These are phyloP conservation scores for Coregonus clupeaformis DNA, from an alignment of 2,113 vertebrate genomes.

Conservation along the genomic window DNA sequence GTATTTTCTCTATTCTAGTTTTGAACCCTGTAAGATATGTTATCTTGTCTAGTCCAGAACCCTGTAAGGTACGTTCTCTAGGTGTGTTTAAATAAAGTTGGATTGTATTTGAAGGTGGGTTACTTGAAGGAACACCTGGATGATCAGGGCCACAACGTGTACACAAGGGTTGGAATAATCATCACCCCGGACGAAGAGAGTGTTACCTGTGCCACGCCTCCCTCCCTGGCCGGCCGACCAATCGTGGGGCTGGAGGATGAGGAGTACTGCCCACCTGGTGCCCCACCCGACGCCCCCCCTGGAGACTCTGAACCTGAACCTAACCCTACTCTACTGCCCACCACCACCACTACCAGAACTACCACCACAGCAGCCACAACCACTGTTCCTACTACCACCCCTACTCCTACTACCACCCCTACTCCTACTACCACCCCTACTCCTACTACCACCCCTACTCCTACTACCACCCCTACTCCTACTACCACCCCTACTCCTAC, in stretches of 20 bases:
- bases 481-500: not conserved
- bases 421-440: not conserved
- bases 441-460: not conserved
- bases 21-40: too few relatives aligned
- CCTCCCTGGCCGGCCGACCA: not conserved
- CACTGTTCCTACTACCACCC: not conserved
- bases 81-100: too few relatives aligned
- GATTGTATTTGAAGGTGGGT: not conserved
- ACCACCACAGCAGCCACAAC: not conserved
- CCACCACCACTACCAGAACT: not conserved
- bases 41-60: too few relatives aligned
- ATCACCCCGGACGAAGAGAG: not conserved
- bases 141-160: not conserved
- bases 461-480: too few relatives aligned
- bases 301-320: not conserved
- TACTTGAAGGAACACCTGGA: not conserved
- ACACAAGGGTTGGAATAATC: not conserved
- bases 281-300: not conserved
- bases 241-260: not conserved
- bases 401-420: not conserved
- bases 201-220: not conserved
- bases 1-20: too few relatives aligned
- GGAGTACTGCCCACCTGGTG: not conserved
- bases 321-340: not conserved
- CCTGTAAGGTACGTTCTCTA: too few relatives aligned